Evolutionary conservation across 2,797 vertebrate genomes (phyloP).

Genomic region (Danio tinwini): DNA sequence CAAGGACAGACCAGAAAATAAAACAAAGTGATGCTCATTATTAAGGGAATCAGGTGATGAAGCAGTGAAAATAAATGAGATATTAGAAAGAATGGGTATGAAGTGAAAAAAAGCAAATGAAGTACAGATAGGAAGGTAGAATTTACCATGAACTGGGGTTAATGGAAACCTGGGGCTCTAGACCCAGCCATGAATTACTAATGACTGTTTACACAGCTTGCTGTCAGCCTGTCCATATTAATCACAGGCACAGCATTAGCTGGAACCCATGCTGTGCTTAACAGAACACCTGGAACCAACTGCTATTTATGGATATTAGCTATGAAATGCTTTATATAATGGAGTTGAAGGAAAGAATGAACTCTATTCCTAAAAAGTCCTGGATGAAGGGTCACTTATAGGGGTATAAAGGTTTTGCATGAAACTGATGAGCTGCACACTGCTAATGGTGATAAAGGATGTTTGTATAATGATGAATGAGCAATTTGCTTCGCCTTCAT

Average conservation of each 20-base stretch:
- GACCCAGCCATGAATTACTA: slow-evolving; percentile 78
- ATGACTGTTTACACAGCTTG: slow-evolving; percentile 79
- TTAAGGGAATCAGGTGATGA: slow-evolving; percentile 39
- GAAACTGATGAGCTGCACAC: not conserved
- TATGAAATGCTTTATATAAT: not conserved
- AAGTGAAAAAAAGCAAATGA: slow-evolving; percentile 43
- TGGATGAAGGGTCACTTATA: not conserved
- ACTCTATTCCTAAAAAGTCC: not conserved
- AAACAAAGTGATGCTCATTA: slow-evolving; percentile 30
- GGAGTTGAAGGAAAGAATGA: not conserved
- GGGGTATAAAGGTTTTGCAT: not conserved
- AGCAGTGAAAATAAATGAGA: slow-evolving; percentile 39
- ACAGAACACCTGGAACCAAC: slow-evolving; percentile 16
- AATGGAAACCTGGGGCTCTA: slow-evolving; percentile 75
- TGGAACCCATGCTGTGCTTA: slow-evolving; percentile 27
- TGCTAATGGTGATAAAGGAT: slow-evolving; percentile 8
- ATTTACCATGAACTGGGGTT: slow-evolving; percentile 69
- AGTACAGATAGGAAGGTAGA: slow-evolving; percentile 44
- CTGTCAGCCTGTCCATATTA: slow-evolving; percentile 73
- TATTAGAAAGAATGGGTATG: slow-evolving; percentile 51
- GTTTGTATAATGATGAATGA: slow-evolving; percentile 7
- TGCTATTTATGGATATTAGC: not conserved
- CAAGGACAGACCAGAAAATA: slow-evolving; percentile 16
- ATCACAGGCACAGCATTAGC: slow-evolving; percentile 64
- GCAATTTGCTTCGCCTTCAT: not conserved